Evolutionary conservation across 2,113 vertebrate genomes (phyloP).

Genomic region (Lycaon pictus): DNA sequence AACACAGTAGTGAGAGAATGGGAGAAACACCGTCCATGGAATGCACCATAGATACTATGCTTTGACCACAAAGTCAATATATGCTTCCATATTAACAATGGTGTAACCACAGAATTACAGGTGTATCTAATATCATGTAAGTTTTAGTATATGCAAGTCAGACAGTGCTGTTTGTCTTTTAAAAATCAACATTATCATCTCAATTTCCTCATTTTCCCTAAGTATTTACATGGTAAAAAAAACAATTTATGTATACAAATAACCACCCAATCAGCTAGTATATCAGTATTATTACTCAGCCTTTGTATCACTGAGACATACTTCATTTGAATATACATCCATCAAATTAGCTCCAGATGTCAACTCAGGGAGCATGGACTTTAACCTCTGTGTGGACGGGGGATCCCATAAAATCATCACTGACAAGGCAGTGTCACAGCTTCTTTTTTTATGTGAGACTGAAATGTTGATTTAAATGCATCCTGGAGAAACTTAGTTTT

Average conservation of each 20-base stretch:
- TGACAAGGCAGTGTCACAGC: constrained; percentile 57
- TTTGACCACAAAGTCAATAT: neutral
- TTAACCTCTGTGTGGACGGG: constrained; percentile 7
- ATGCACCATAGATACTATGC: neutral
- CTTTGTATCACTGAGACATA: constrained; percentile 38
- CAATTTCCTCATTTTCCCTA: constrained; percentile 16
- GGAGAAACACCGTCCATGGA: neutral
- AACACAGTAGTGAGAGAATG: neutral
- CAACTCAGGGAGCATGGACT: constrained; percentile 59
- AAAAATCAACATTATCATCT: constrained; percentile 51
- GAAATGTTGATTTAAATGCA: constrained; percentile 58
- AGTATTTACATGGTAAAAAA: constrained; percentile 64
- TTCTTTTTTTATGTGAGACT: constrained; percentile 62
- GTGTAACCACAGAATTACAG: neutral
- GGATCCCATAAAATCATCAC: constrained; percentile 30
- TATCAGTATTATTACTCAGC: neutral
- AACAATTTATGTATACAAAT: constrained; percentile 61
- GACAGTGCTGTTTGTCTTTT: neutral
- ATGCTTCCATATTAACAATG: neutral
- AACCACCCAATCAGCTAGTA: neutral
- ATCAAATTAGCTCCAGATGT: constrained; percentile 70
- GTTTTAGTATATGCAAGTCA: neutral
- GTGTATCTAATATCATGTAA: neutral
- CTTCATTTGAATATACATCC: constrained; percentile 69
- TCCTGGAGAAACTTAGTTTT: neutral